A percentile compares a stretch with the other conserved stretches of the same genome.
These are phyloP conservation scores for Sebastes ruberrimus DNA, from an alignment of 2,797 vertebrate species.

Conservation along the genomic window DNA sequence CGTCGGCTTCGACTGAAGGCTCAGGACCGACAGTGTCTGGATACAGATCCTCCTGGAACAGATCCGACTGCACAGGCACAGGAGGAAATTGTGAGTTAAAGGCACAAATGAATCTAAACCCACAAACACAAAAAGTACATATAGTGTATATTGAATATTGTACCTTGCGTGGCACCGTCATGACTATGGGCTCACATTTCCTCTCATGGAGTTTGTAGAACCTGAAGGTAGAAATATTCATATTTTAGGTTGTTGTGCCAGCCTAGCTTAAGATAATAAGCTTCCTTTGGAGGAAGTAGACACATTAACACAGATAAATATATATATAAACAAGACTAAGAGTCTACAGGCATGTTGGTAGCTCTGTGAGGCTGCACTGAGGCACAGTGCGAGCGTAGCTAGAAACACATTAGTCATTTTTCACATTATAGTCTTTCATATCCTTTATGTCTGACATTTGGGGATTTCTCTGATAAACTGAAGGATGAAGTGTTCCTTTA, in stretches of 20 bases:
- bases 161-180: slow-evolving; percentile 95
- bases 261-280: background rate
- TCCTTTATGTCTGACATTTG: too few relatives aligned
- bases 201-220: slow-evolving; percentile 94
- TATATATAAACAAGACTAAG: background rate
- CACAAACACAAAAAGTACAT: background rate
- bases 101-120: background rate
- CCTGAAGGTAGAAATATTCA: slow-evolving; percentile 67
- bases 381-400: background rate
- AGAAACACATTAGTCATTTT: background rate
- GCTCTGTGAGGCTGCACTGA: background rate
- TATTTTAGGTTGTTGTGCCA: background rate
- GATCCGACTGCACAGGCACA: slow-evolving; percentile 75
- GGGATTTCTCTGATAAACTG: too few relatives aligned
- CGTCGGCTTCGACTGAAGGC: slow-evolving; percentile 80
- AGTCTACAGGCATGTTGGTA: background rate
- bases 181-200: slow-evolving; percentile 91
- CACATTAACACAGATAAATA: background rate
- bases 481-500: too few relatives aligned
- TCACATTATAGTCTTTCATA: too few relatives aligned
- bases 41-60: slow-evolving; percentile 86
- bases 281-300: background rate
- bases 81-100: background rate
- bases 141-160: background rate
- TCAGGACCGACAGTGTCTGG: slow-evolving; percentile 84